A percentile compares a stretch with the other conserved stretches of the same genome.
These are phyloP conservation scores for Actias luna DNA, from an alignment of 2,888 invertebrate genomes.

Conservation along the genomic window DNA sequence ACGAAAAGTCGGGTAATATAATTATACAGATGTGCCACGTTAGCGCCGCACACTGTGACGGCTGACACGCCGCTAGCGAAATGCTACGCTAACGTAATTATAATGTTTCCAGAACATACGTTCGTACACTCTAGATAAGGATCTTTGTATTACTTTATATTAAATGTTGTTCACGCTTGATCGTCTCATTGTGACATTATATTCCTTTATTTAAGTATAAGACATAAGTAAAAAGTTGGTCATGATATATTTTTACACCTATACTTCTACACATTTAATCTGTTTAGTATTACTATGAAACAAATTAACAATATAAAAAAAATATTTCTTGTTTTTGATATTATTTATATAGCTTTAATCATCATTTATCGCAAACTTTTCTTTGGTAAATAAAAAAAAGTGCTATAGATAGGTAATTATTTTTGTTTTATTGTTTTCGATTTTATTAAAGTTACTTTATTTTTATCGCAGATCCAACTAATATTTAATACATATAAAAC, in stretches of 20 bases:
- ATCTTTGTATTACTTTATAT: slow-evolving; percentile 5
- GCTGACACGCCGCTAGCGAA: slow-evolving; percentile 36
- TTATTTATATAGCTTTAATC: not conserved
- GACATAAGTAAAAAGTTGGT: not conserved
- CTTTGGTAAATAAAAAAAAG: not conserved
- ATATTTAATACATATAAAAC: too few species aligned
- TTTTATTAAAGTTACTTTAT: too few species aligned
- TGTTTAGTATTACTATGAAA: too few species aligned
- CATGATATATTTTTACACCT: too few species aligned
- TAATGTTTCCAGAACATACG: slow-evolving; percentile 12
- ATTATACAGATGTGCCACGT: slow-evolving; percentile 69
- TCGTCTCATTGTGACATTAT: not conserved
- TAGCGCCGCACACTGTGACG: slow-evolving; percentile 46
- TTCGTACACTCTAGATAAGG: not conserved
- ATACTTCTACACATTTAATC: too few species aligned
- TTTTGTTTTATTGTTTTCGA: not conserved
- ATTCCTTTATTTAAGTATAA: not conserved
- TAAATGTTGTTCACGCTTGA: not conserved
- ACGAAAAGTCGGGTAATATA: slow-evolving; percentile 70
- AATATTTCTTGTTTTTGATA: not conserved
- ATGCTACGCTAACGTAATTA: slow-evolving; percentile 28
- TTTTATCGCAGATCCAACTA: too few species aligned
- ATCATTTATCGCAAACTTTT: not conserved
- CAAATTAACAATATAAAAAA: too few species aligned
- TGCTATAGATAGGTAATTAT: not conserved